A percentile compares a stretch with the other conserved stretches of the same genome.
phyloP scores from a whole-genome alignment of 35 echinoderm and acorn worm species.

The Amphiura filiformis region DNA sequence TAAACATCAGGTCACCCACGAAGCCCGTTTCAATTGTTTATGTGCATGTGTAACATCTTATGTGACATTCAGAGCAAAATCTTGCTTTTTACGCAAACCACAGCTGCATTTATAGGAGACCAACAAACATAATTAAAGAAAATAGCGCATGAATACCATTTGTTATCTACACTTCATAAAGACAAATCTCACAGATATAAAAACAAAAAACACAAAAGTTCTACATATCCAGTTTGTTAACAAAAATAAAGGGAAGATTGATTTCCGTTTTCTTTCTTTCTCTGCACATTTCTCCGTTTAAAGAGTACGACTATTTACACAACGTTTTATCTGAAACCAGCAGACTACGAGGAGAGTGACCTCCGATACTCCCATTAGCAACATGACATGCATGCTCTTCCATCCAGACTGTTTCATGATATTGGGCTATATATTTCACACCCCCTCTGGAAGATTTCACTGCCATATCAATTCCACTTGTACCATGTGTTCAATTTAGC shows the following conservation, averaged over 20 bases:
- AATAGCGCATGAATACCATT: background rate
- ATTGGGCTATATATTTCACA: too few species aligned
- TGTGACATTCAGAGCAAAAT: background rate
- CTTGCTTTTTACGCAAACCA: background rate
- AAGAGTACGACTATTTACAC: background rate
- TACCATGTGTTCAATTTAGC: too few species aligned
- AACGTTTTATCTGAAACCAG: conserved; percentile 7
- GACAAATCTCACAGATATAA: background rate
- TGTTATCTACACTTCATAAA: background rate
- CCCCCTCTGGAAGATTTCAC: too few species aligned
- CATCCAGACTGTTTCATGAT: too few species aligned
- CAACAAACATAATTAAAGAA: too few species aligned
- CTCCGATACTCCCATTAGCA: too few species aligned
- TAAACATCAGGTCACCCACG: too few species aligned
- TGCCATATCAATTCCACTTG: too few species aligned
- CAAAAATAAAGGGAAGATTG: conserved; percentile 15
- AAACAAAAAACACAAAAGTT: conserved; percentile 11
- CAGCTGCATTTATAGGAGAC: background rate
- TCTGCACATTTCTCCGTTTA: background rate
- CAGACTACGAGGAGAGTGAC: background rate
- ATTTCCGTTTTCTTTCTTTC: too few species aligned
- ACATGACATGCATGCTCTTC: too few species aligned
- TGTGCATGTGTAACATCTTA: conserved; percentile 1
- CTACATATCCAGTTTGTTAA: background rate
- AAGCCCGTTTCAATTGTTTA: too few species aligned